Evolutionary conservation across 1,140 invertebrate genomes (phyloP), one percentile per base, ranked within the genome.

Genomic region (Drosophila nigromelanica): DNA sequence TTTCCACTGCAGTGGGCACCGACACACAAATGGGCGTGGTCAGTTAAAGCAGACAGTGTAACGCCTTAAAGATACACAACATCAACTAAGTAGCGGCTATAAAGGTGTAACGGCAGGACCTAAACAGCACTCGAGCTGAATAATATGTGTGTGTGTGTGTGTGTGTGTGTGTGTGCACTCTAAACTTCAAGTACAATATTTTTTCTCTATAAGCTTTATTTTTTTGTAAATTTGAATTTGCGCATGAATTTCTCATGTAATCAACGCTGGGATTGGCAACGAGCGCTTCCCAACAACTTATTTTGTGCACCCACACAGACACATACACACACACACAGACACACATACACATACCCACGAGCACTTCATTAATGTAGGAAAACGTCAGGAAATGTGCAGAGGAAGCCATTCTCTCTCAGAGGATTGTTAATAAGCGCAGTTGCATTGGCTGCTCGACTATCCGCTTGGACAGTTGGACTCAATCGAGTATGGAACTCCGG

Each of bases 241-340:
- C 60, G 64, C 83, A 83, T 89, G 83, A 89, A 89, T 89, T 89
- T 83, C 76, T 89, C 80, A 78, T 89, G 83, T 83, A 89, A 89
- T 89, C 83, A 89, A 68, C 76, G 76, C 48, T 67, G 37, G 43
- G 60, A 66, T 62, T 55, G 60, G 76, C 69, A 69, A 14, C 5
- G 24, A 21, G 47, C 7, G 76, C 48, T 75, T 15, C 10, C n/a
- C 64, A 62, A 63, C 68, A 79, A 69, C 60, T 79, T 73, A 50
- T 64, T 63, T 21, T 8, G 18, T 33, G 10, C 27, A 14, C 45
- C 27, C 24, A 42, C 27, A 33, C 42, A n/a, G 18, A 18, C 18
- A 18, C 18, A 18, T 2, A 18, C 18, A 18, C 18, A 18, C 18
- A 18, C 2, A 18, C 2, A 18, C 18, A n/a, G n/a, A 18, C 18